Base-by-base conservation (phyloP, 2,797 vertebrate genomes). In the Sebastes nivosus region DNA sequence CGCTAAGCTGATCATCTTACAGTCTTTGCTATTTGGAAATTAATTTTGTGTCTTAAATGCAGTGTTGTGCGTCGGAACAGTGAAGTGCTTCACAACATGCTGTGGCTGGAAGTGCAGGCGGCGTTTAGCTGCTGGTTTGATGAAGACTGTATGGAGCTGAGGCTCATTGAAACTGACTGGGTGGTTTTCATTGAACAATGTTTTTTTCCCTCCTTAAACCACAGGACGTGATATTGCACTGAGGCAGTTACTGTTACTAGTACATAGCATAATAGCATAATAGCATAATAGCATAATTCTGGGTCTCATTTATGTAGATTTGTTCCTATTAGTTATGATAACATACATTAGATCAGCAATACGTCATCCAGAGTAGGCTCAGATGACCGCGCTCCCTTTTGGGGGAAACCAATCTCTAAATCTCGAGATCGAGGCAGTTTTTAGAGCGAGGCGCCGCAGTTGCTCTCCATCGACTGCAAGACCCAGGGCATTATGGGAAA, bases 41-140 rank as follows among this genome's bases (percentile, higher is more conserved):
- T 74, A 87, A 84, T 89, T 90, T 87, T 63, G 67, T 88, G 82
- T 86, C 85, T 86, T 78, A 76, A 81, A 77, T 67, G 81, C 88
- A 78, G 67, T 1, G 82, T 89, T 71, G 83, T 86, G 82, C 81
- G 75, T 83, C 67, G 0, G 46, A 80, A 76, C 66, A 34, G 71
- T 46, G 27, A 32, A 57, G 59, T 60, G 74, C 60, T 66, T 74
- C 69, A 54, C 74, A 69, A 87, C 72, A 72, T 18, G 46, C 50
- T 24, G 46, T 20, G 58, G 55, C 22, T 75, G 38, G 61, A 77
- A 67, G 25, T 57, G 36, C 55, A 64, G 54, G 59, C 16, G 1
- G 52, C n/a, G n/a, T 80, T 72, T 50, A 68, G 69, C 67, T 42
- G 64, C 57, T 42, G 59, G 2, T 74, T 52, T 77, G 68, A 89